Conservation (phyloP, 2,888 invertebrate species). For the Chorisops tibialis region DNA sequence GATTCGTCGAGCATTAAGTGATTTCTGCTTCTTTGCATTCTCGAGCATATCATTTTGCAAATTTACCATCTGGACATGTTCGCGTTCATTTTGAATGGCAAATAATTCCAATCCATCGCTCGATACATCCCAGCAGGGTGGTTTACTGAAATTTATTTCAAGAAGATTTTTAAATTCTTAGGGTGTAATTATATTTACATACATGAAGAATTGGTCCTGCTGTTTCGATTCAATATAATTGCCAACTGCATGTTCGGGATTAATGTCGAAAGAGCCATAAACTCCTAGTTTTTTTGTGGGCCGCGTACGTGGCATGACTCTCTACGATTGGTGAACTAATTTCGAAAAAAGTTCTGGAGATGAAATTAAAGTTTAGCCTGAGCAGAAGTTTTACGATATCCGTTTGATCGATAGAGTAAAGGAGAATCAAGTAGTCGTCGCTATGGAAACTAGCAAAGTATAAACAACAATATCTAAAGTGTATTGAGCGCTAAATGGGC, state of each 20-base stretch:
- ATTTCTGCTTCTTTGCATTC: slow-evolving; percentile 41
- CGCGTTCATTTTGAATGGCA: slow-evolving; percentile 46
- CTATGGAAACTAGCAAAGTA: too few relatives aligned
- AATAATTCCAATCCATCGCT: slow-evolving; percentile 47
- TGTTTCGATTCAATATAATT: slow-evolving; percentile 46
- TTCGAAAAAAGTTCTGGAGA: too few relatives aligned
- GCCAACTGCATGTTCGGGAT: slow-evolving; percentile 45
- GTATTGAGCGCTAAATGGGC: too few relatives aligned
- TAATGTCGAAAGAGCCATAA: slow-evolving; percentile 47
- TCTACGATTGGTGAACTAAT: too few relatives aligned
- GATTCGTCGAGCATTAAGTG: slow-evolving; percentile 43
- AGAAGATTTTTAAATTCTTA: too few relatives aligned
- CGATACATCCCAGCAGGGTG: slow-evolving; percentile 49
- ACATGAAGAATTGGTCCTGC: slow-evolving; percentile 47
- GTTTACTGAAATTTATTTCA: slow-evolving; percentile 45
- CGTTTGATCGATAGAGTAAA: too few relatives aligned
- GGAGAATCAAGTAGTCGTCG: too few relatives aligned
- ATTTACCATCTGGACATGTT: slow-evolving; percentile 43
- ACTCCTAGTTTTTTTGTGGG: slow-evolving; percentile 48
- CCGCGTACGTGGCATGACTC: slow-evolving; percentile 47
- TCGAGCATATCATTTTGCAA: slow-evolving; percentile 45
- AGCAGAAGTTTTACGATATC: too few relatives aligned
- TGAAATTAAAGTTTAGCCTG: too few relatives aligned
- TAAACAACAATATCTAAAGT: too few relatives aligned
- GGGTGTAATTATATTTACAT: too few relatives aligned